Conservation (phyloP, 30 jellyfish, hydroid and myxozoan species). For the Catostylus mosaicus region DNA sequence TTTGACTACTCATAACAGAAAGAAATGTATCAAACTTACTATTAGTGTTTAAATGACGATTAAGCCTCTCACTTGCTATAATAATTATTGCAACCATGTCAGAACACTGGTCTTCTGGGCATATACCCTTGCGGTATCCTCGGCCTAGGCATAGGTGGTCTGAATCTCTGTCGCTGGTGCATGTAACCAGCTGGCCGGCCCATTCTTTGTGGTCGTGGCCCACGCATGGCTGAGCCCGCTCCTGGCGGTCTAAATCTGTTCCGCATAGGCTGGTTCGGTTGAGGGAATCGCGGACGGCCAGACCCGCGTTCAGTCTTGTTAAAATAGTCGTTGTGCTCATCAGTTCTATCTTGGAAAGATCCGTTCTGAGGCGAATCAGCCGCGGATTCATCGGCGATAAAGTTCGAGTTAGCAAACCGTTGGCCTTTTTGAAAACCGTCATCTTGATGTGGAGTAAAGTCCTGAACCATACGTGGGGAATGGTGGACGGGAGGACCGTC, state of each 20-base stretch:
- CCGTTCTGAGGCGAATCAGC: slow-evolving; percentile 5
- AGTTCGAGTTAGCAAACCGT: not conserved
- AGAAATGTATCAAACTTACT: too few species aligned
- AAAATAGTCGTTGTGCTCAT: not conserved
- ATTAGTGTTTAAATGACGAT: not conserved
- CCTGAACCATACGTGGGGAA: not conserved
- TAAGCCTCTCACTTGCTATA: slow-evolving; percentile 13
- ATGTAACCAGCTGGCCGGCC: slow-evolving; percentile 30
- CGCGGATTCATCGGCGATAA: not conserved
- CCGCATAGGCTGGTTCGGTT: slow-evolving; percentile 2
- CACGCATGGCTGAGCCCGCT: slow-evolving; percentile 25
- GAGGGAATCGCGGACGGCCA: slow-evolving; percentile 1
- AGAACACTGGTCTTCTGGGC: slow-evolving; percentile 74
- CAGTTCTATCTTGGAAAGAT: not conserved
- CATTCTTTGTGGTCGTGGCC: slow-evolving; percentile 33
- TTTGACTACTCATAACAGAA: too few species aligned
- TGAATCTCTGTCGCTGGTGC: slow-evolving; percentile 49
- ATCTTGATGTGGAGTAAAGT: not conserved
- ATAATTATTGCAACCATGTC: not conserved
- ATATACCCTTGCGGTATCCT: slow-evolving; percentile 59
- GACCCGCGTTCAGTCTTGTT: not conserved
- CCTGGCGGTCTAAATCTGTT: slow-evolving; percentile 50
- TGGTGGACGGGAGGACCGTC: not conserved
- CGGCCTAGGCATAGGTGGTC: slow-evolving; percentile 68
- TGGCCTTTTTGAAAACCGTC: not conserved